Evolutionary conservation across 2,888 invertebrate species (phyloP).

Genomic region (Amphimallon solstitiale): DNA sequence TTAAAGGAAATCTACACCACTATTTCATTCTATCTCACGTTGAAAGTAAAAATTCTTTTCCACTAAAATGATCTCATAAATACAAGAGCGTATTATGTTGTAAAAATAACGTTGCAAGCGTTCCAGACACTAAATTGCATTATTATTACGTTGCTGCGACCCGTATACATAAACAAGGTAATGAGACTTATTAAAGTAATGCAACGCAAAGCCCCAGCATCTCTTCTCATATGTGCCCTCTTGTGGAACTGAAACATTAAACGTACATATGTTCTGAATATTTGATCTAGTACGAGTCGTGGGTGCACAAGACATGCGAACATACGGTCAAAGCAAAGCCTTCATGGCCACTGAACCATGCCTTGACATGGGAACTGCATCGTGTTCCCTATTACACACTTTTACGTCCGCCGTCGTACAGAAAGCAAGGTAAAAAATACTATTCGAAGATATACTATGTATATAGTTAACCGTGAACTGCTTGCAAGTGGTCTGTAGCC

Average conservation of each 20-base stretch:
- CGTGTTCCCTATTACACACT: conserved; percentile 36
- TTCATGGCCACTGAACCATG: conserved; percentile 47
- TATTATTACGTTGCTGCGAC: neutral
- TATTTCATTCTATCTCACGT: neutral
- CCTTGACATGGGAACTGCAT: conserved; percentile 45
- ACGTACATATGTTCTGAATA: conserved; percentile 28
- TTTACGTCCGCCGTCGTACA: conserved; percentile 32
- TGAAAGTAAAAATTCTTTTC: too few relatives aligned
- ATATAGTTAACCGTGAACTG: conserved; percentile 31
- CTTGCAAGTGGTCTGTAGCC: conserved; percentile 10
- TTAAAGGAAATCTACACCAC: neutral
- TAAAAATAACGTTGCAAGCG: too few relatives aligned
- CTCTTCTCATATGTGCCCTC: conserved; percentile 25
- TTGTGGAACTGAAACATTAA: conserved; percentile 37
- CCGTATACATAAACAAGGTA: conserved; percentile 2
- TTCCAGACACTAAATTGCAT: neutral
- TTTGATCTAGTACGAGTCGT: conserved; percentile 35
- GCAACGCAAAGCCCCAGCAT: conserved; percentile 6
- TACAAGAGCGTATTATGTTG: neutral
- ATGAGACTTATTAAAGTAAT: conserved; percentile 17
- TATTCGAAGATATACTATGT: conserved; percentile 23
- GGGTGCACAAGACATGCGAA: conserved; percentile 30
- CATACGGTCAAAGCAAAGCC: conserved; percentile 32
- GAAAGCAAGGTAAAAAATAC: conserved; percentile 15
- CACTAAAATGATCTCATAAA: neutral